These are phyloP conservation scores for Tortrix viridana DNA, from an alignment of 2,888 invertebrate genomes.

Conservation along the genomic window DNA sequence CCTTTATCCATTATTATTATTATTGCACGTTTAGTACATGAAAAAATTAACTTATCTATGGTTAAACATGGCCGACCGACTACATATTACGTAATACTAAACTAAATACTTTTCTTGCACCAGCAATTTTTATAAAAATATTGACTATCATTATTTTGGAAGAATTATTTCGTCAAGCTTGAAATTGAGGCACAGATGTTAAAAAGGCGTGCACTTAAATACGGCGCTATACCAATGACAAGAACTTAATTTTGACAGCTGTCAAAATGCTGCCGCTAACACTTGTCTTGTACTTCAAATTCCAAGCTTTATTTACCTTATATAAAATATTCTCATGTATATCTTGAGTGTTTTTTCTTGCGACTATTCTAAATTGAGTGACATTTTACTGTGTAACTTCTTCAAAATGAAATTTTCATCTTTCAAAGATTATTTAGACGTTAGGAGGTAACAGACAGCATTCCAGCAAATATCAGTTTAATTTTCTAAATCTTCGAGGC, in stretches of 20 bases:
- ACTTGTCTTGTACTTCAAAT: conserved; percentile 26
- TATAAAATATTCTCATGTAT: conserved; percentile 38
- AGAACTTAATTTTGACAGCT: too few relatives aligned
- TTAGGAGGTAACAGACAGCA: too few relatives aligned
- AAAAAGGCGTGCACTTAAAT: background rate
- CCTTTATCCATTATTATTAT: too few relatives aligned
- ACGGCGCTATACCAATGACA: background rate
- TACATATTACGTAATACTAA: conserved; percentile 52
- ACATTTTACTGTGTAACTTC: background rate
- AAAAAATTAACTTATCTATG: conserved; percentile 6
- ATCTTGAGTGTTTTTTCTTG: conserved; percentile 36
- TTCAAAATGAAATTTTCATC: background rate
- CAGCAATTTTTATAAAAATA: conserved; percentile 73
- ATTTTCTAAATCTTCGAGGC: too few relatives aligned
- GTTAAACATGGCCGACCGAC: conserved; percentile 44
- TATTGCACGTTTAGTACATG: background rate
- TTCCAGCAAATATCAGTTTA: too few relatives aligned
- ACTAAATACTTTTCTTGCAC: conserved; percentile 67
- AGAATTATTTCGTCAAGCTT: conserved; percentile 48
- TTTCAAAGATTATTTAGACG: too few relatives aligned
- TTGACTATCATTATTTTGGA: conserved; percentile 65
- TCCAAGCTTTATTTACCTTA: conserved; percentile 43
- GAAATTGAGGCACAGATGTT: conserved; percentile 35
- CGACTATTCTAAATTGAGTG: conserved; percentile 23
- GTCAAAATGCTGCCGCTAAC: background rate